A percentile compares a stretch with the other conserved stretches of the same genome.
Conservation (phyloP, 2,797 vertebrate genomes). For the Melanotaenia parkinsoni region DNA sequence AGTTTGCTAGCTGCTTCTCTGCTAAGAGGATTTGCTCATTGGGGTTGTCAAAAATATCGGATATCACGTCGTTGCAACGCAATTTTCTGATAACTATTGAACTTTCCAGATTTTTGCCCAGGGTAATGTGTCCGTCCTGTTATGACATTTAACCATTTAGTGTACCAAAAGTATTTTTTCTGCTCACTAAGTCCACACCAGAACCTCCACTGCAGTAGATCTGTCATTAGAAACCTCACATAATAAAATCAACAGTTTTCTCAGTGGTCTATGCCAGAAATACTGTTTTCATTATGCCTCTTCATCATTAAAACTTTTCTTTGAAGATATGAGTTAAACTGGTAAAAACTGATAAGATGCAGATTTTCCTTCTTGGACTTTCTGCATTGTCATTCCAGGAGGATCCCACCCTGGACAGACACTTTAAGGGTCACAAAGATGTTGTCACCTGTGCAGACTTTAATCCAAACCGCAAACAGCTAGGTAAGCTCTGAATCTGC, state of each 20-base stretch:
- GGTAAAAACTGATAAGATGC: not conserved
- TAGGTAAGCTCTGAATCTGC: constrained; percentile 70
- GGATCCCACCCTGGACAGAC: constrained; percentile 80
- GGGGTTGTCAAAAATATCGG: constrained; percentile 10
- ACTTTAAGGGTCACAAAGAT: constrained; percentile 83
- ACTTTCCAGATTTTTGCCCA: not conserved
- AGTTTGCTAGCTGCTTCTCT: constrained; percentile 31
- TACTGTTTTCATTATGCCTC: not conserved
- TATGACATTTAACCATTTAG: not conserved
- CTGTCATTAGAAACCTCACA: not conserved
- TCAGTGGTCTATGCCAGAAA: not conserved
- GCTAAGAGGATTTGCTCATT: constrained; percentile 66
- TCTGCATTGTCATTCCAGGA: constrained; percentile 67
- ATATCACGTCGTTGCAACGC: not conserved
- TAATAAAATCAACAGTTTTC: too few species aligned
- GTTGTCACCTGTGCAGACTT: constrained; percentile 83
- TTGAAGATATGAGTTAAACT: not conserved
- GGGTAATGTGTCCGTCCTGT: not conserved
- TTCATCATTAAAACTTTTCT: not conserved
- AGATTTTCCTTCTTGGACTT: not conserved
- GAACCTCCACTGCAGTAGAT: not conserved
- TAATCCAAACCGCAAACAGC: constrained; percentile 79
- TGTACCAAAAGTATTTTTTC: not conserved
- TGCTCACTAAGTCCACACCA: not conserved
- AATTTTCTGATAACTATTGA: not conserved